Conservation (phyloP, 2,113 vertebrate species). For the Odocoileus virginianus region DNA sequence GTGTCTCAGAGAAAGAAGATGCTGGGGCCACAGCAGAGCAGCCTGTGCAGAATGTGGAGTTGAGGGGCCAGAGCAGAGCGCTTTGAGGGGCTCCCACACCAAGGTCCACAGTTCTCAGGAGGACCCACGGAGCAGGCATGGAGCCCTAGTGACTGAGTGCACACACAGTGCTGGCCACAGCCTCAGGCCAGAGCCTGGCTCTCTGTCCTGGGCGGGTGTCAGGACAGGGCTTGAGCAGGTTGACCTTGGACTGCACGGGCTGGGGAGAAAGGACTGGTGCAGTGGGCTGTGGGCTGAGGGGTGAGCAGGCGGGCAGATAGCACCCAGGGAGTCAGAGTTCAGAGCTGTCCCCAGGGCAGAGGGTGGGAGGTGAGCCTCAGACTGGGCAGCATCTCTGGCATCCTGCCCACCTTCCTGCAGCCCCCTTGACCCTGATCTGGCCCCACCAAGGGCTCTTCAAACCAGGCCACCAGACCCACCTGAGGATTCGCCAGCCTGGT, state of each 20-base stretch:
- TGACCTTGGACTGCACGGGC: not conserved
- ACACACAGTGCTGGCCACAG: not conserved
- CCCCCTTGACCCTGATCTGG: not conserved
- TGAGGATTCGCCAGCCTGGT: not conserved
- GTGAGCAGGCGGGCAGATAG: not conserved
- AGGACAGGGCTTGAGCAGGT: not conserved
- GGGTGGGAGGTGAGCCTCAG: not conserved
- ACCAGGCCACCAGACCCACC: not conserved
- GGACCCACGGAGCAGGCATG: fast-evolving
- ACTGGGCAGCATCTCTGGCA: not conserved
- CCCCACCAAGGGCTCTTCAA: not conserved
- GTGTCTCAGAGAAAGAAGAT: not conserved
- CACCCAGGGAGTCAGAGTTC: not conserved
- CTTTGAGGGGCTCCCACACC: not conserved
- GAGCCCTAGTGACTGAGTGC: not conserved
- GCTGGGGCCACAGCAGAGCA: fast-evolving
- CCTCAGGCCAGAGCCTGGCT: not conserved
- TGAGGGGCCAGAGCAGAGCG: not conserved
- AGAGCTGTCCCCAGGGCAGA: not conserved
- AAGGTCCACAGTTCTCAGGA: not conserved
- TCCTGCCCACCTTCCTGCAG: not conserved
- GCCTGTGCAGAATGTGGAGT: not conserved
- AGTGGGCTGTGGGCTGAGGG: fast-evolving
- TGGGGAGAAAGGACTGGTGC: not conserved
- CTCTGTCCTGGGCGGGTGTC: not conserved